Evolutionary conservation across 2,888 invertebrate species (phyloP).

Genomic region (Teinopalpus imperialis): DNA sequence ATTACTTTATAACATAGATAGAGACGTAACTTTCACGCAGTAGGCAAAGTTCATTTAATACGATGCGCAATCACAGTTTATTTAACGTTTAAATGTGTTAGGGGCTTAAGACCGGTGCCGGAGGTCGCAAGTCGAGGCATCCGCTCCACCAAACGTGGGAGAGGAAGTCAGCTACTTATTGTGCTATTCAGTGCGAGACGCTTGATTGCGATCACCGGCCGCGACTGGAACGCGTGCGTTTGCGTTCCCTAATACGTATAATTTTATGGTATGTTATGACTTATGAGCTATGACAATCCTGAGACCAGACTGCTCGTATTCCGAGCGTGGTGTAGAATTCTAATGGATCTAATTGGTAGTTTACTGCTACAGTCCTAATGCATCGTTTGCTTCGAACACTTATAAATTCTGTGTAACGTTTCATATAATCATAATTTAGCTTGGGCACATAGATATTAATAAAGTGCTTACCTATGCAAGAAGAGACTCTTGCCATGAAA

Average conservation of each 20-base stretch:
- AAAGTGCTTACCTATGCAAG: no score
- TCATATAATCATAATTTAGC: no score
- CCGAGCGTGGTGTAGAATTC: conserved; percentile 13
- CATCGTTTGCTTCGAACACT: no score
- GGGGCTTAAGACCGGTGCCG: conserved; percentile 53
- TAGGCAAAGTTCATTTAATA: conserved; percentile 9
- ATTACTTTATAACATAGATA: no score
- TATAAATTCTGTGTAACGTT: no score
- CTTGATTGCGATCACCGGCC: conserved; percentile 50
- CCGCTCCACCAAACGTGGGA: conserved; percentile 75
- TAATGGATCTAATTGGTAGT: conserved; percentile 8
- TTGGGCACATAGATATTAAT: no score
- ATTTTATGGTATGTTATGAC: conserved; percentile 30
- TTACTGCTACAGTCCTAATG: not conserved
- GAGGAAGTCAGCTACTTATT: conserved; percentile 78
- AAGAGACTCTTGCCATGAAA: no score
- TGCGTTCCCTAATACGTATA: conserved; percentile 35
- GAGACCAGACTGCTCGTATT: conserved; percentile 6
- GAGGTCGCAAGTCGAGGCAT: conserved; percentile 71
- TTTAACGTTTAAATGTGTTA: conserved; percentile 43
- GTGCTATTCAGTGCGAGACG: conserved; percentile 80
- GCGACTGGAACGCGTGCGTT: conserved; percentile 45
- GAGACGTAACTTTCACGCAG: conserved; percentile 8
- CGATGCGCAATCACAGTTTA: conserved; percentile 29
- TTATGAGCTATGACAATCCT: conserved; percentile 10